phyloP scores from a whole-genome alignment of 2,113 vertebrate genomes.

The Zootoca vivipara region DNA sequence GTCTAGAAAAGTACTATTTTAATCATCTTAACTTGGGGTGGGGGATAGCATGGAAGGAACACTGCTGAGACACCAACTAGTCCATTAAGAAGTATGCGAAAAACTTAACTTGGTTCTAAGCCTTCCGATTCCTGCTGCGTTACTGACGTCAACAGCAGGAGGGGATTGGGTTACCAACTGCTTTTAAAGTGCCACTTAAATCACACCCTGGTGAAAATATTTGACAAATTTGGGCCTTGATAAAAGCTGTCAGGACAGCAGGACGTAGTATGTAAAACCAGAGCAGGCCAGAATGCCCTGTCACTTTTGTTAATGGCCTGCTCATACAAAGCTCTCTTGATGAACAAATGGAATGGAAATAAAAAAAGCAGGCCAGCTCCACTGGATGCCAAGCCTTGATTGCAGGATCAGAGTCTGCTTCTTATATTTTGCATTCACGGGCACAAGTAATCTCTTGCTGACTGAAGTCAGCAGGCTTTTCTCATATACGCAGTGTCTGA shows the following conservation, averaged over 20 bases:
- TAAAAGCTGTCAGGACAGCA: slow-evolving; percentile 31
- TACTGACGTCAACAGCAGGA: not conserved
- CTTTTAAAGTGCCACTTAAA: slow-evolving; percentile 41
- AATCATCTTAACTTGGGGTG: not conserved
- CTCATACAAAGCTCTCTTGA: slow-evolving; percentile 9
- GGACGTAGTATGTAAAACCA: slow-evolving; percentile 24
- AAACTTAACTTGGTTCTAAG: not conserved
- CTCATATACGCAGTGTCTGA: not conserved
- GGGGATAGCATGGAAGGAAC: not conserved
- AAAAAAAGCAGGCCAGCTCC: not conserved
- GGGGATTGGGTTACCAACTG: slow-evolving; percentile 31
- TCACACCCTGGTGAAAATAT: slow-evolving; percentile 40
- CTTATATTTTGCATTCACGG: not conserved
- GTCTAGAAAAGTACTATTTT: not conserved
- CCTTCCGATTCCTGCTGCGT: not conserved
- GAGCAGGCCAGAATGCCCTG: slow-evolving; percentile 42
- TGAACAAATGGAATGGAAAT: not conserved
- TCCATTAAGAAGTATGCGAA: not conserved
- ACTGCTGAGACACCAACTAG: not conserved
- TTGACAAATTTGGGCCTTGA: slow-evolving; percentile 40
- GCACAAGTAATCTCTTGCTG: slow-evolving; percentile 13
- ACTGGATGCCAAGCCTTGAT: not conserved
- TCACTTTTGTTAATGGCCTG: slow-evolving; percentile 13
- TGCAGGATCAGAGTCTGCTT: not conserved
- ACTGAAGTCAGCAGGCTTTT: not conserved